phyloP scores from a whole-genome alignment of 2,888 invertebrate genomes.

The Adela reaumurella region DNA sequence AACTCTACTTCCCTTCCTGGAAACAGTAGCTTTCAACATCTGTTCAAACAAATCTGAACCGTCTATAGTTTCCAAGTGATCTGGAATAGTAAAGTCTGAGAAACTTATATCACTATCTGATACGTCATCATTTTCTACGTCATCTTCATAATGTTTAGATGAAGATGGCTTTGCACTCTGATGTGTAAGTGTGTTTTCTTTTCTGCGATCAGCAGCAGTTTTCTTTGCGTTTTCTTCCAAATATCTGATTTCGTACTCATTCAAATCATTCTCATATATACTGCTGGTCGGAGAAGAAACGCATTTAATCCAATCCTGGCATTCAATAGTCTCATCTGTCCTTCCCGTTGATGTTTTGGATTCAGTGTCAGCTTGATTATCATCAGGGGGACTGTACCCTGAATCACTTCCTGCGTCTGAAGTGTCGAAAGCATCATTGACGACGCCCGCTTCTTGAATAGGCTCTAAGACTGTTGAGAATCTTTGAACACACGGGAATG shows the following conservation, averaged over 20 bases:
- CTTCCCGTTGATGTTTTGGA: background rate
- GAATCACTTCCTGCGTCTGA: constrained; percentile 25
- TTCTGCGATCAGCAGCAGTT: no score
- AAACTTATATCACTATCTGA: background rate
- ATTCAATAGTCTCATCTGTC: constrained; percentile 25
- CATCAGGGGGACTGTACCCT: constrained; percentile 17
- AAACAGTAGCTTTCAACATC: constrained; percentile 37
- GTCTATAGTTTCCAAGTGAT: constrained; percentile 4
- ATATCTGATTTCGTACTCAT: constrained; percentile 24
- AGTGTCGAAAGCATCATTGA: constrained; percentile 26
- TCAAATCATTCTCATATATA: constrained; percentile 30
- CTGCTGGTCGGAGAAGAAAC: constrained; percentile 30
- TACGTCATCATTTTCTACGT: constrained; percentile 16
- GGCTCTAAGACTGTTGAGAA: constrained; percentile 44
- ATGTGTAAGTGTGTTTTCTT: constrained; percentile 12
- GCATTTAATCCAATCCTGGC: constrained; percentile 36
- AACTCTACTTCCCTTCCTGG: constrained; percentile 14
- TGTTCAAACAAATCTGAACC: constrained; percentile 31
- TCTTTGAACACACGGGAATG: constrained; percentile 15
- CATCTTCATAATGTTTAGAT: constrained; percentile 9
- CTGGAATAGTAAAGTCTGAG: background rate
- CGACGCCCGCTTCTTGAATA: constrained; percentile 33
- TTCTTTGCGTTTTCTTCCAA: constrained; percentile 20
- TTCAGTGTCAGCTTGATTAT: background rate
- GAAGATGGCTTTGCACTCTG: constrained; percentile 11